Conservation (phyloP, 2,797 vertebrate species). For the Galaxias olidus region DNA sequence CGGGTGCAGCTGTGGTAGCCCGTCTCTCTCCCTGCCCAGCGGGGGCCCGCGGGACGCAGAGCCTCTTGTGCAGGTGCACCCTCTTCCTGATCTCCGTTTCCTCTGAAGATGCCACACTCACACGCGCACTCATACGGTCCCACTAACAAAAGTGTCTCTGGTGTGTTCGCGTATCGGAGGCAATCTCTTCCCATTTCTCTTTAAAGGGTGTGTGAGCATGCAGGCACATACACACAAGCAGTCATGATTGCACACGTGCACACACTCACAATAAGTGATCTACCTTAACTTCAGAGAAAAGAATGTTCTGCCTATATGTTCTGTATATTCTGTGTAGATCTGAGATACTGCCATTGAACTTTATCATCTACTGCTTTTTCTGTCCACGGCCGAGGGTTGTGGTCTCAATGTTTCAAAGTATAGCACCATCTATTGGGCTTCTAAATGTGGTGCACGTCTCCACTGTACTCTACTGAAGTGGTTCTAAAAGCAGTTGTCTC, state of each 20-base stretch:
- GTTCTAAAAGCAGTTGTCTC: too few relatives aligned
- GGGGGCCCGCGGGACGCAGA: constrained; percentile 61
- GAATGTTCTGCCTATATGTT: too few relatives aligned
- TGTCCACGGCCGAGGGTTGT: constrained; percentile 11
- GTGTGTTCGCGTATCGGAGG: constrained; percentile 33
- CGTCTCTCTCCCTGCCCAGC: constrained; percentile 50
- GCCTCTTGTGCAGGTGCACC: constrained; percentile 76
- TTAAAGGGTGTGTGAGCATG: too few relatives aligned
- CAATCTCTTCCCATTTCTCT: constrained; percentile 29
- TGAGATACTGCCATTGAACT: too few relatives aligned
- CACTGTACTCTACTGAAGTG: background rate
- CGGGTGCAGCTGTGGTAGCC: constrained; percentile 45
- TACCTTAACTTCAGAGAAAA: too few relatives aligned
- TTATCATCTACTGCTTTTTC: background rate
- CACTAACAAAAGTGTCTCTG: constrained; percentile 65
- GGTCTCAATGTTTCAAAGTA: constrained; percentile 55
- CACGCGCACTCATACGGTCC: constrained; percentile 47
- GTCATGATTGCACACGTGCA: constrained; percentile 12
- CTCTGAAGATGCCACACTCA: constrained; percentile 67
- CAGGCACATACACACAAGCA: constrained; percentile 16
- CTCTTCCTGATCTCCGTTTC: constrained; percentile 69
- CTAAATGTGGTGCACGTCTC: constrained; percentile 48
- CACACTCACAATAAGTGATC: constrained; percentile 8
- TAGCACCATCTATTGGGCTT: constrained; percentile 73
- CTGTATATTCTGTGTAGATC: too few relatives aligned